Base-by-base conservation (phyloP, 2,888 invertebrate species). In the Dromius quadrimaculatus region DNA sequence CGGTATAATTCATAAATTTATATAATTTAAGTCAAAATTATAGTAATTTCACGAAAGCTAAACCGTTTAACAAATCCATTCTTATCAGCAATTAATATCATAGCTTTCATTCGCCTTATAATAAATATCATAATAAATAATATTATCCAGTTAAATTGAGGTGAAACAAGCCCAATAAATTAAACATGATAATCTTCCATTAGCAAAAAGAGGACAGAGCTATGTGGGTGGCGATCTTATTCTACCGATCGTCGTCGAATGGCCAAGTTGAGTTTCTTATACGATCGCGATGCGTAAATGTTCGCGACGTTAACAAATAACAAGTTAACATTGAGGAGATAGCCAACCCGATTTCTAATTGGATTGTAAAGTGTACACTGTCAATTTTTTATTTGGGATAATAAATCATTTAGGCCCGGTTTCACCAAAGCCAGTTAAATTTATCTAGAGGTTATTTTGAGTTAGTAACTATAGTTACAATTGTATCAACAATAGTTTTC, bases 131-230 rank as follows among this genome's bases (percentile, higher is more conserved):
- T n/a, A 47, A 47, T 47, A 47, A 47, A 47, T 47, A 11, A 13
- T 23, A 23, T 8, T 28, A 54, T 54, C 50, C 50, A 54, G 3
- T 28, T 6, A 15, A 54, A 15, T 23, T 15, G 23, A 54, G 15
- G 28, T 54, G 41, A 54, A 54, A 54, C 50, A 54, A 28, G 28
- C 13, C 15, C 2, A 54, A 54, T 54, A 54, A 54, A 54, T 54
- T 28, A 54, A 23, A 28, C 28, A 28, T 28, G 50, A 54, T 50
- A 50, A 50, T 54, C 50, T 54, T 54, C 50, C 28, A 54, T 54
- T 28, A 54, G 50, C 50, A 17, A 28, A 54, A 28, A 28, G 50
- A 54, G 50, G 50, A 54, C 50, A 54, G 50, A 54, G 28, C 50
- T 13, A 54, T 54, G 50, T 54, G 50, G 50, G 50, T 54, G 50